Evolutionary conservation across 2,113 vertebrate genomes (phyloP), one percentile per base, ranked within the genome.

Genomic region (Tachysurus vachellii): DNA sequence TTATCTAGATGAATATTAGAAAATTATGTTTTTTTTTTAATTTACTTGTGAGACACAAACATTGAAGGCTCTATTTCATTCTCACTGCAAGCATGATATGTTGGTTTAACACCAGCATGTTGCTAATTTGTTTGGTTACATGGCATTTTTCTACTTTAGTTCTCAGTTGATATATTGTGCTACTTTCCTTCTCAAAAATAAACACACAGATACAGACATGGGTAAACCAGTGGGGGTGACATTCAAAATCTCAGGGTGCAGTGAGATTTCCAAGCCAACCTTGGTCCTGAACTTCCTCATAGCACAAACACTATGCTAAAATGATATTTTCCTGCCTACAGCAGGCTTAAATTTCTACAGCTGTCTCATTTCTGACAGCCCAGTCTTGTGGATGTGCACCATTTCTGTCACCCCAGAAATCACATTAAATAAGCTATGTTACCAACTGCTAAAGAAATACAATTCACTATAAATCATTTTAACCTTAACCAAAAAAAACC

Each of bases 41-140:
- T 50, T 5, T 1, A 54, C 13, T 77, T 54, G 44, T 76, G 50
- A 76, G 26, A 50, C 8, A 77, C 6, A 79, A 56, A 76, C 5
- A 31, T 6, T 5, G 53, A 80, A 56, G 50, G 53, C 50, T 79
- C n/a, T 17, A 19, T 79, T 79, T 79, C 53, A 8, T 31, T 56
- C 26, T 16, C 47, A n/a, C 13, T 28, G 13, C 7, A 21, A 21
- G 17, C 77, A 76, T 50, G 50, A 80, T 36, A 21, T 80, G 54
- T 80, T 80, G 77, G 54, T 80, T 80, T 80, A 57, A 80, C 28
- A 80, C 17, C 77, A 59, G 54, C 77, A 80, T 57, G 53, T 80
- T 57, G 75, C 28, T 57, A 36, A 80, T 57, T 80, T 59, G 28
- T 80, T 80, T 80, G 77, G 54, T 80, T 80, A 59, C 21, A 57